phyloP scores from a whole-genome alignment of 2,113 vertebrate species.

The Hypomesus transpacificus region DNA sequence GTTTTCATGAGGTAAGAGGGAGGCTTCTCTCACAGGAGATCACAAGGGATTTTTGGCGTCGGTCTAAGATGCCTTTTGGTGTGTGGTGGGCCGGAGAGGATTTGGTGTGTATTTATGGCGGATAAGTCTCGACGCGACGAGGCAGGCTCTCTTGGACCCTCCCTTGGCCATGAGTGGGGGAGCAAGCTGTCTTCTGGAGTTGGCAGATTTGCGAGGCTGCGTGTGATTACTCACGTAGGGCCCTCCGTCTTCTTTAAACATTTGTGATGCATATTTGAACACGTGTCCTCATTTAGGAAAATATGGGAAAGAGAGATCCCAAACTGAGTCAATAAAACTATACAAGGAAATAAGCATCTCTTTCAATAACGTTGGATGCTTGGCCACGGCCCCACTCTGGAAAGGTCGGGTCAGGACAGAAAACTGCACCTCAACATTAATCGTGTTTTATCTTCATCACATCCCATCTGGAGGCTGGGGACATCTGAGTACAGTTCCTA shows the following conservation, averaged over 20 bases:
- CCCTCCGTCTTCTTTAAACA: conserved; percentile 1
- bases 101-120: conserved; percentile 33
- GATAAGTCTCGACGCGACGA: conserved; percentile 43
- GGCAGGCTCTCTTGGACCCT: conserved; percentile 43
- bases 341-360: too few relatives aligned
- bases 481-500: too few relatives aligned
- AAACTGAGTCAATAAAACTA: too few relatives aligned
- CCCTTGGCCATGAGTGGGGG: conserved; percentile 21
- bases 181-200: conserved; percentile 29
- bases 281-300: too few relatives aligned
- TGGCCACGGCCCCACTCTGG: too few relatives aligned
- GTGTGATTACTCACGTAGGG: conserved; percentile 60
- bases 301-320: too few relatives aligned
- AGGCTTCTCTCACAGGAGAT: conserved; percentile 33
- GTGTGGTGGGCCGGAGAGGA: conserved; percentile 34
- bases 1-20: conserved; percentile 14
- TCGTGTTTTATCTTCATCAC: too few relatives aligned
- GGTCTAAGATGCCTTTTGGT: conserved; percentile 18
- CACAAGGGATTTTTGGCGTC: conserved; percentile 53
- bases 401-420: too few relatives aligned
- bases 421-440: too few relatives aligned
- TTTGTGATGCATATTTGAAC: too few relatives aligned
- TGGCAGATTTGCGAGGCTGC: conserved; percentile 43
- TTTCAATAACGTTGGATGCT: too few relatives aligned
- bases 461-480: too few relatives aligned